Evolutionary conservation across 2,888 invertebrate species (phyloP).

Genomic region (Eutolmus rufibarbis): DNA sequence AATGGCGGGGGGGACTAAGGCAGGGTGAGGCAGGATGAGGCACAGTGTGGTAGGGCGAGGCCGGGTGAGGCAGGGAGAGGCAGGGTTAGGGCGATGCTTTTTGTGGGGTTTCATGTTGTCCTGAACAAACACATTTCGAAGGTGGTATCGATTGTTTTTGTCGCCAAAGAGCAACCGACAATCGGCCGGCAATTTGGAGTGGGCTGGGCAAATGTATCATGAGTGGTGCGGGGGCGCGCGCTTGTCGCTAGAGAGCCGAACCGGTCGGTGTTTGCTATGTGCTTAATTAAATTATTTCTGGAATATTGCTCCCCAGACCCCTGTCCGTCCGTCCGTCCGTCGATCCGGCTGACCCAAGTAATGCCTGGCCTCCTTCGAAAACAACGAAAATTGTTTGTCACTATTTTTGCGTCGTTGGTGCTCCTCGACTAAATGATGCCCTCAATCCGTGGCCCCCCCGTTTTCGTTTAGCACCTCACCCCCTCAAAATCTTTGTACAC

Average conservation of each 20-base stretch:
- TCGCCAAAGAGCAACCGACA: constrained; percentile 44
- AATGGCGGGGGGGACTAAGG: not conserved
- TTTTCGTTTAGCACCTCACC: not conserved
- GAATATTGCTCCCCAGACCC: constrained; percentile 41
- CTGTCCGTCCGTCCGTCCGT: constrained; percentile 37
- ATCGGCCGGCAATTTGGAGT: constrained; percentile 34
- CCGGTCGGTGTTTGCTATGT: constrained; percentile 45
- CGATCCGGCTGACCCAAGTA: constrained; percentile 5
- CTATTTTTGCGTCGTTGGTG: constrained; percentile 43
- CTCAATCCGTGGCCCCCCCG: constrained; percentile 25
- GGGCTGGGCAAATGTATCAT: not conserved
- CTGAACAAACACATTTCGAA: constrained; percentile 38
- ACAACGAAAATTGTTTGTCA: constrained; percentile 48
- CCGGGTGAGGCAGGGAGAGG: not conserved
- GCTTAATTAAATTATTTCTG: constrained; percentile 49
- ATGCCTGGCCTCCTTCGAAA: constrained; percentile 30
- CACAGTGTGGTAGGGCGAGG: not conserved
- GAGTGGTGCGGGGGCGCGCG: not conserved
- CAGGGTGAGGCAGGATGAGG: not conserved
- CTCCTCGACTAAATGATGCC: constrained; percentile 41
- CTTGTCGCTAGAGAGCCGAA: constrained; percentile 43
- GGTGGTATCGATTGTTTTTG: constrained; percentile 47
- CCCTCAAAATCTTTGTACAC: not conserved
- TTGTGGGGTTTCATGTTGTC: constrained; percentile 35
- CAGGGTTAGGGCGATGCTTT: not conserved